These are phyloP conservation scores for Drosophila triauraria DNA, from an alignment of 1,140 invertebrate species.

Conservation along the genomic window DNA sequence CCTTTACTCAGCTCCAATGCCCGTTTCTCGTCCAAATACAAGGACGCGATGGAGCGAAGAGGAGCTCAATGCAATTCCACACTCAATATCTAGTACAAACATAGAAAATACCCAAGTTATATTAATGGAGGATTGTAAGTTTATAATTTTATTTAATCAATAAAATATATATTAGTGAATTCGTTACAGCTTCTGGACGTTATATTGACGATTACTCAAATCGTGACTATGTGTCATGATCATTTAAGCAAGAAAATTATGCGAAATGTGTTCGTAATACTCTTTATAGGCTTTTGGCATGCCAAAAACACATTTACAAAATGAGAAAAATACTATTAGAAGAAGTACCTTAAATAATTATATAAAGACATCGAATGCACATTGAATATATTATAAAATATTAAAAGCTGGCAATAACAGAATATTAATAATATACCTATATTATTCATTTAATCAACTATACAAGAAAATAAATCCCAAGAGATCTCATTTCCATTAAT, in stretches of 20 bases:
- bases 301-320: conserved; percentile 5
- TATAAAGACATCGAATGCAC: conserved; percentile 1
- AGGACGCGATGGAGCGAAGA: conserved; percentile 95
- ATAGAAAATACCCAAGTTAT: conserved; percentile 89
- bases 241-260: conserved; percentile 9
- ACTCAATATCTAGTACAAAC: conserved; percentile 88
- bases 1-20: conserved; percentile 93
- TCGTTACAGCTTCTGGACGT: conserved; percentile 59
- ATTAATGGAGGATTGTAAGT: conserved; percentile 90
- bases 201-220: conserved; percentile 78
- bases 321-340: conserved; percentile 7
- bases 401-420: background rate
- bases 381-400: background rate
- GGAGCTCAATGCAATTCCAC: conserved; percentile 96
- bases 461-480: background rate
- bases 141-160: background rate
- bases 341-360: conserved; percentile 21
- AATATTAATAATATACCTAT: background rate
- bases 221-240: conserved; percentile 80
- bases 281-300: conserved; percentile 28
- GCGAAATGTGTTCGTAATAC: conserved; percentile 4
- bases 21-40: conserved; percentile 88
- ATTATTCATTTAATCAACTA: background rate
- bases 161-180: background rate
- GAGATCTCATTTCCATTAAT: conserved; percentile 3